phyloP scores from a whole-genome alignment of 2,797 vertebrate genomes.

The Pipistrellus nathusii region DNA sequence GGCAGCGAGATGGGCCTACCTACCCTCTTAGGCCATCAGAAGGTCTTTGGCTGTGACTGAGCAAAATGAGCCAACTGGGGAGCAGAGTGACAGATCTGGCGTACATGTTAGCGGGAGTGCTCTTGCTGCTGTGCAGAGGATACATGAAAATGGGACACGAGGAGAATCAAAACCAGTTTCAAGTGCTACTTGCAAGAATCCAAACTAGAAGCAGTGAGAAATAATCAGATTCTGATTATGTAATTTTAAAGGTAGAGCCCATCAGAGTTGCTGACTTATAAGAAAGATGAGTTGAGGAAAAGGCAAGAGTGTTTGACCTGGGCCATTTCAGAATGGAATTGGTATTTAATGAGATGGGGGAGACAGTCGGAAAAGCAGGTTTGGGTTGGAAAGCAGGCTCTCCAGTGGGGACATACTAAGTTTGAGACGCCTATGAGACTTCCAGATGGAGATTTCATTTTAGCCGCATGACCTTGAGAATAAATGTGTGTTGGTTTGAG shows the following conservation, averaged over 20 bases:
- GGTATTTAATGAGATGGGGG: background rate
- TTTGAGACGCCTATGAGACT: background rate
- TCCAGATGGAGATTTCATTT: background rate
- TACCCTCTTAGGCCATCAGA: background rate
- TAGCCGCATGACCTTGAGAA: background rate
- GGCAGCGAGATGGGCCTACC: background rate
- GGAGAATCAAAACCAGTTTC: background rate
- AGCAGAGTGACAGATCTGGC: background rate
- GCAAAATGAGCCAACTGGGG: background rate
- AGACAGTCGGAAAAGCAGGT: background rate
- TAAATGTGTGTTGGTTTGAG: background rate
- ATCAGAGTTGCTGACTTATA: background rate
- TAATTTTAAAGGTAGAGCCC: constrained; percentile 36
- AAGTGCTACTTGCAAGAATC: background rate
- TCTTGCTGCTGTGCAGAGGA: background rate
- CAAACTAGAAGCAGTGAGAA: background rate
- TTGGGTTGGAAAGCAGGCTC: background rate
- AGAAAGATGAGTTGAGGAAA: background rate
- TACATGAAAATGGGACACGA: background rate
- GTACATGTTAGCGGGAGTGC: background rate
- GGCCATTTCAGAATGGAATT: background rate
- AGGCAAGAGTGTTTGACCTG: background rate
- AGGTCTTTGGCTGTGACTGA: background rate
- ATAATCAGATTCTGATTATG: background rate
- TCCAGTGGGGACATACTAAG: background rate